Base-by-base conservation (phyloP, 2,113 vertebrate genomes). In the Progne subis region DNA sequence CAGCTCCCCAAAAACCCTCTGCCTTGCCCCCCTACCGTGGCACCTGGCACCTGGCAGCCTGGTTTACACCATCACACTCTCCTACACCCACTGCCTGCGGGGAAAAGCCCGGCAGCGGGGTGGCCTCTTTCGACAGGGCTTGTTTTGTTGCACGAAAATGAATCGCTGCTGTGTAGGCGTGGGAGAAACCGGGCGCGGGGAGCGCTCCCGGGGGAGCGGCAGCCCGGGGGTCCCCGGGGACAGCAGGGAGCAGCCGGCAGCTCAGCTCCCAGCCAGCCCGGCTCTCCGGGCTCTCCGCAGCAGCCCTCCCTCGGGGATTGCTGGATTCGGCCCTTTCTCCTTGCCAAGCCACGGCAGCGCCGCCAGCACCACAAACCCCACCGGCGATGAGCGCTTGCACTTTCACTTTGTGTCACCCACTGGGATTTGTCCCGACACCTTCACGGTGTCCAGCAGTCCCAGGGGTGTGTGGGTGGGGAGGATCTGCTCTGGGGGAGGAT, bases 61-160 rank as follows among this genome's bases (percentile, higher is more conserved):
- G 4, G 25, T 85, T 94, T 61, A 63, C 65, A 85, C 46, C 88
- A 29, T 37, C 55, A 19, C 15, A 0, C 75, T 82, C 86, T 88
- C 80, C 76, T 69, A 80, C 94, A 88, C 94, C 94, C 86, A 72
- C 63, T 3, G 86, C 71, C 80, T 61, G 71, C 0, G 3, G 82
- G 65, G 61, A 76, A 71, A 87, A 94, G 82, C 85, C 74, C 55
- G 2, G 56, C 91, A 75, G 82, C 10, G 0, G 83, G 72, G 76
- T 92, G 89, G 94, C 90, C 84, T 92, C 93, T 95, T 95, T 84
- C n/a, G 3, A 89, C 47, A 82, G 92, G 41, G 81, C 78, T 92
- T 86, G 74, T 82, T 92, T 75, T 77, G 68, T 44, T 78, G 72
- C 72, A 6, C 0, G 28, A 68, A 92, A 94, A 94, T 60, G 84